Evolutionary conservation across 1,140 invertebrate genomes (phyloP).

Genomic region (Drosophila kikkawai): DNA sequence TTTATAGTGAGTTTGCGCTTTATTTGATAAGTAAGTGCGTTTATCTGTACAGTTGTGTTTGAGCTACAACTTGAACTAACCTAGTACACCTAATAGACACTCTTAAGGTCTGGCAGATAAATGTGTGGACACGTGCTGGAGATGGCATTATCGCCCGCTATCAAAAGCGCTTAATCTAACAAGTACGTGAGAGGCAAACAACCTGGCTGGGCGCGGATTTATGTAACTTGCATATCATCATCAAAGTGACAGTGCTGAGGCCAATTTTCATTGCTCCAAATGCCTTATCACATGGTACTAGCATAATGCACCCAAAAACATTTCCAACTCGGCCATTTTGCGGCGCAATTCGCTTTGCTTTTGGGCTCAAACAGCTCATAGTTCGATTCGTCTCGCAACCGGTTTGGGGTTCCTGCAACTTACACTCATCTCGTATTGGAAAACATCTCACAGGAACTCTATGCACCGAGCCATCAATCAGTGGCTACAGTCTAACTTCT

Average conservation of each 20-base stretch:
- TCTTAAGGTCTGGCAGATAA: slow-evolving; percentile 31
- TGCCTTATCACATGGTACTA: slow-evolving; percentile 23
- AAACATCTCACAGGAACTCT: slow-evolving; percentile 31
- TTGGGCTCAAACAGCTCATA: slow-evolving; percentile 3
- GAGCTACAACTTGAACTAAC: slow-evolving; percentile 25
- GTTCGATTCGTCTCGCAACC: slow-evolving; percentile 30
- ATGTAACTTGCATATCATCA: slow-evolving; percentile 28
- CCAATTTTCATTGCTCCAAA: slow-evolving; percentile 9
- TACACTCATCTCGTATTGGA: slow-evolving; percentile 20
- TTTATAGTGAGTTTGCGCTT: neutral
- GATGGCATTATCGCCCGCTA: slow-evolving; percentile 34
- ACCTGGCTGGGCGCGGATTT: slow-evolving; percentile 22
- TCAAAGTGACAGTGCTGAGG: slow-evolving; percentile 26
- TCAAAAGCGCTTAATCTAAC: slow-evolving; percentile 38
- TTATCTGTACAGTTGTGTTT: slow-evolving; percentile 28
- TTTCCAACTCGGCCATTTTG: slow-evolving; percentile 17
- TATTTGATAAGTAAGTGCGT: slow-evolving; percentile 1
- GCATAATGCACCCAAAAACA: slow-evolving; percentile 20
- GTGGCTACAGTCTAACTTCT: slow-evolving; percentile 13
- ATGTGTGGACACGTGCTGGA: slow-evolving; percentile 32
- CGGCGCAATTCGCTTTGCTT: slow-evolving; percentile 11
- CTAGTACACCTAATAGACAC: slow-evolving; percentile 37
- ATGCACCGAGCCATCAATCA: slow-evolving; percentile 31
- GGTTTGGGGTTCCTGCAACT: slow-evolving; percentile 46
- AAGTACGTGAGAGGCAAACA: slow-evolving; percentile 37